Evolutionary conservation across 1,140 invertebrate species (phyloP).

Genomic region (Gryon sp.): DNA sequence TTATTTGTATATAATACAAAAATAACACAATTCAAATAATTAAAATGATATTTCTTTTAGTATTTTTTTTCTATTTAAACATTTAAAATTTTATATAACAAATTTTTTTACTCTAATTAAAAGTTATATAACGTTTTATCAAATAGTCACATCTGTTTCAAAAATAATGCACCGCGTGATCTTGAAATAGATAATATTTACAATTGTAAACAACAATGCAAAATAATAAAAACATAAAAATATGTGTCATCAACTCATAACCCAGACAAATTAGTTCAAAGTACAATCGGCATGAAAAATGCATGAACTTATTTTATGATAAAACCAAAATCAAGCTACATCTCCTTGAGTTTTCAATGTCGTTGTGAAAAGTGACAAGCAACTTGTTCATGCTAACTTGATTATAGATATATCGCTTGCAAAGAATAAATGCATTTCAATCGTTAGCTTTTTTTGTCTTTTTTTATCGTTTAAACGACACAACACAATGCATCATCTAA

Average conservation of each 20-base stretch:
- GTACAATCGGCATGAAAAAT: slow-evolving; percentile 12
- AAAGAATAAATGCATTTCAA: slow-evolving; percentile 48
- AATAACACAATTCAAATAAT: too few species aligned
- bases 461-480: slow-evolving; percentile 31
- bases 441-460: not conserved
- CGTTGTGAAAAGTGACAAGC: slow-evolving; percentile 19
- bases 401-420: not conserved
- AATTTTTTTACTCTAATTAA: too few species aligned
- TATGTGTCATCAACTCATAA: not conserved
- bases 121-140: too few species aligned
- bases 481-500: slow-evolving; percentile 33
- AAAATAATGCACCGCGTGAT: too few species aligned
- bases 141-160: too few species aligned
- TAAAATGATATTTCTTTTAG: too few species aligned
- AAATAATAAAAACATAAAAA: too few species aligned
- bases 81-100: too few species aligned
- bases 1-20: not conserved
- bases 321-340: slow-evolving; percentile 16
- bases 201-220: too few species aligned
- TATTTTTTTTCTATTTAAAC: too few species aligned
- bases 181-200: too few species aligned
- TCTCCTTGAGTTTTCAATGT: slow-evolving; percentile 54
- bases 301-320: not conserved
- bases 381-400: slow-evolving; percentile 1
- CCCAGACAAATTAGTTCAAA: not conserved